These are phyloP conservation scores for Drosophila kurseongensis DNA, from an alignment of 1,140 invertebrate species.

Conservation along the genomic window DNA sequence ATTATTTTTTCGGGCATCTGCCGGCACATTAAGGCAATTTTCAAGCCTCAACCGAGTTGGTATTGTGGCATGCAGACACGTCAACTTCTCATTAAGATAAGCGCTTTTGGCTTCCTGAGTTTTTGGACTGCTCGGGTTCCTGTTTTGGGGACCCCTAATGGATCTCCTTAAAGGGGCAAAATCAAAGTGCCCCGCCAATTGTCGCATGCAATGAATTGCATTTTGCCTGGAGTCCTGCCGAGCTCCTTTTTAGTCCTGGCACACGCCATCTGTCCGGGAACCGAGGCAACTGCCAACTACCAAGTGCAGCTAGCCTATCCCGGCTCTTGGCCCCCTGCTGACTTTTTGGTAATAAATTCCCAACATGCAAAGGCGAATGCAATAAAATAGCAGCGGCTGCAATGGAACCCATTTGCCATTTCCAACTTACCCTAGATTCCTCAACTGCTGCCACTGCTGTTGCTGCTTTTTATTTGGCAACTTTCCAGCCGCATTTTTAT, in stretches of 20 bases:
- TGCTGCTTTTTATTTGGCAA: conserved; percentile 61
- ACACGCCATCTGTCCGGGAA: conserved; percentile 74
- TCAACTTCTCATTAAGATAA: conserved; percentile 81
- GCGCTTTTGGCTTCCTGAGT: conserved; percentile 40
- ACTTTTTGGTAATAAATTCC: conserved; percentile 67
- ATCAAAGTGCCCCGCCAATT: conserved; percentile 40
- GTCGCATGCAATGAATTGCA: conserved; percentile 63
- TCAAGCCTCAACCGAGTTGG: conserved; percentile 29
- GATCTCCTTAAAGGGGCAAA: conserved; percentile 18
- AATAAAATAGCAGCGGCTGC: conserved; percentile 75
- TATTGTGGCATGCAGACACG: conserved; percentile 73
- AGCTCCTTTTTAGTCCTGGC: conserved; percentile 37
- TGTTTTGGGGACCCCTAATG: background rate
- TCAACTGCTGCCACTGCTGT: conserved; percentile 12
- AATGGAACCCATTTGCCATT: conserved; percentile 59
- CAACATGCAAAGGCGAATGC: conserved; percentile 68
- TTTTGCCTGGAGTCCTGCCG: conserved; percentile 28
- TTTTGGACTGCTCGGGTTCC: conserved; percentile 9
- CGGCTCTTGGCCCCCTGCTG: conserved; percentile 19
- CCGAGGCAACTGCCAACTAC: conserved; percentile 27
- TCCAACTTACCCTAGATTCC: conserved; percentile 76
- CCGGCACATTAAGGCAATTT: conserved; percentile 41
- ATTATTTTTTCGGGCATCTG: conserved; percentile 48
- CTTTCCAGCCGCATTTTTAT: conserved; percentile 62
- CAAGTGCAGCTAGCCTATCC: conserved; percentile 17